These are phyloP conservation scores for Gracilinanus agilis DNA, from an alignment of 2,113 vertebrate species.

Conservation along the genomic window DNA sequence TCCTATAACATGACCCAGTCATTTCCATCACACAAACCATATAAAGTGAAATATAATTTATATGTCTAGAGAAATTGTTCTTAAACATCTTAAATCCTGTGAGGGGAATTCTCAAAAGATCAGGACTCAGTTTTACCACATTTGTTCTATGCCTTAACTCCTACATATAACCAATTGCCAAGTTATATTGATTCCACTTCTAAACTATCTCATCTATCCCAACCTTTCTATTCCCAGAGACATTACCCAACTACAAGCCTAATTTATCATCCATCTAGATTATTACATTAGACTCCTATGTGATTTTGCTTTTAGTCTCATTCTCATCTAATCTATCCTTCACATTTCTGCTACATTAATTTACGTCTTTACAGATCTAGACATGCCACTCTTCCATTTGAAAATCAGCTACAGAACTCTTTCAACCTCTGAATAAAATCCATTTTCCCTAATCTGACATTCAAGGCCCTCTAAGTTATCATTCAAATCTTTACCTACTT, in stretches of 20 bases:
- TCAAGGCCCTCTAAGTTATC: background rate
- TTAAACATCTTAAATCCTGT: conserved; percentile 10
- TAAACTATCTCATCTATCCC: background rate
- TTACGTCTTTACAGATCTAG: background rate
- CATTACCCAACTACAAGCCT: background rate
- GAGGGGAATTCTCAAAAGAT: background rate
- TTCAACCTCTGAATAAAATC: background rate
- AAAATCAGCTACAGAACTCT: background rate
- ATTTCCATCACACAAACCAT: background rate
- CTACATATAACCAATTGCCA: background rate
- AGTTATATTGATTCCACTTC: background rate
- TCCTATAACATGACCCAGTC: conserved; percentile 32
- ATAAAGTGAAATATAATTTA: conserved; percentile 24
- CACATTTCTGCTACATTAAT: background rate
- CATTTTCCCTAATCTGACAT: background rate
- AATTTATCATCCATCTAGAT: background rate
- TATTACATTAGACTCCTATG: background rate
- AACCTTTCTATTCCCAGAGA: background rate
- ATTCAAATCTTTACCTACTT: background rate
- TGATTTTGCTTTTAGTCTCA: background rate
- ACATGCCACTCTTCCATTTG: background rate
- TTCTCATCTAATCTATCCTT: background rate
- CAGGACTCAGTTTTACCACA: background rate
- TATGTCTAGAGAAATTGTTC: background rate
- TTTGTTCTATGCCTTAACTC: background rate